Conservation (phyloP, 1,140 invertebrate species). For the Drosophila kurseongensis region DNA sequence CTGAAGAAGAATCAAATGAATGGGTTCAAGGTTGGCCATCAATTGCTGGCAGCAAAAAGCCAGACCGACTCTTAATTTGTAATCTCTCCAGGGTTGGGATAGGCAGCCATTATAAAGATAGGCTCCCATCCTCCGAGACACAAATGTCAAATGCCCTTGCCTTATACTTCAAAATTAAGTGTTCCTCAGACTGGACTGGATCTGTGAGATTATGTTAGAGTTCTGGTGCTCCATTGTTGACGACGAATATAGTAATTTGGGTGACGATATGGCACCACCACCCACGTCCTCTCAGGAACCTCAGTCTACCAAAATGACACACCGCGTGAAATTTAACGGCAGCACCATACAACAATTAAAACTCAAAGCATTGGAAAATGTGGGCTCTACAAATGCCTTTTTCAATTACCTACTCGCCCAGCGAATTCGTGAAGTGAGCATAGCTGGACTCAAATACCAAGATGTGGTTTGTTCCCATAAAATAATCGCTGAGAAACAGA, state of each 20-base stretch:
- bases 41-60: constrained; percentile 27
- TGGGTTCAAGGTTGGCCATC: constrained; percentile 69
- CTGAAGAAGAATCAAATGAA: constrained; percentile 53
- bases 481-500: background rate
- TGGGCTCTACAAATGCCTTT: constrained; percentile 17
- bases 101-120: constrained; percentile 36
- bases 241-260: background rate
- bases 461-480: background rate
- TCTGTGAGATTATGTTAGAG: constrained; percentile 10
- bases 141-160: background rate
- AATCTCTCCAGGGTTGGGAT: constrained; percentile 36
- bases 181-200: constrained; percentile 3
- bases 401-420: constrained; percentile 11
- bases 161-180: constrained; percentile 12
- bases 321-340: background rate
- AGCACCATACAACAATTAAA: background rate
- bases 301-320: background rate
- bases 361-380: background rate
- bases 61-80: constrained; percentile 53
- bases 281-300: background rate
- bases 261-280: background rate
- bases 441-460: constrained; percentile 15
- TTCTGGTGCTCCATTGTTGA: constrained; percentile 10
- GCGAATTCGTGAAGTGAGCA: background rate
- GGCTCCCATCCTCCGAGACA: background rate